phyloP scores from a whole-genome alignment of 2,113 vertebrate genomes.

The Alosa alosa region DNA sequence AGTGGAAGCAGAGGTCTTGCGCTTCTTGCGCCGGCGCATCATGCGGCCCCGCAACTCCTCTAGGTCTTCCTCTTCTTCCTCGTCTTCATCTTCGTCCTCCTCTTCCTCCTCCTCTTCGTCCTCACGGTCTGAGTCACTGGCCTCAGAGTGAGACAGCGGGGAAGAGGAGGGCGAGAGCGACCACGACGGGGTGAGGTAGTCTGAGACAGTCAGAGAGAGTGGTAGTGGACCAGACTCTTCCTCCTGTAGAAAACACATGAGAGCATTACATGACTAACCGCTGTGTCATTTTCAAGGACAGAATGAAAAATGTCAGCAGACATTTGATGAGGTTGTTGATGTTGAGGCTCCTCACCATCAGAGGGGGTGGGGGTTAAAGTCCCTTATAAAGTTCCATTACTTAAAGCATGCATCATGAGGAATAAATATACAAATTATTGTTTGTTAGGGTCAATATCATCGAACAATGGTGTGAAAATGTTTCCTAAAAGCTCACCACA shows the following conservation, averaged over 20 bases:
- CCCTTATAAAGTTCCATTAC: not conserved
- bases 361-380: not conserved
- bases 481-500: too few relatives aligned
- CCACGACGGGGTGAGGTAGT: slow-evolving; percentile 78
- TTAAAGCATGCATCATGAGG: not conserved
- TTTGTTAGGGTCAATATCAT: too few relatives aligned
- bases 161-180: slow-evolving; percentile 75
- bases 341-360: not conserved
- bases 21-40: slow-evolving; percentile 72
- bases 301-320: not conserved
- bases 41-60: slow-evolving; percentile 71
- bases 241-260: slow-evolving; percentile 54
- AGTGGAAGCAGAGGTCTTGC: slow-evolving; percentile 51
- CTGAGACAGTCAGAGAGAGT: slow-evolving; percentile 71
- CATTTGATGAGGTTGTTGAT: not conserved
- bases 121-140: slow-evolving; percentile 73
- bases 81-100: slow-evolving; percentile 66
- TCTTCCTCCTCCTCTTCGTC: slow-evolving; percentile 76
- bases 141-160: slow-evolving; percentile 72
- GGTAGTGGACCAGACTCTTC: slow-evolving; percentile 71
- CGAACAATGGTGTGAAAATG: too few relatives aligned
- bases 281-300: not conserved
- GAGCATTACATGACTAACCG: not conserved
- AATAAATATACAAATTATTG: too few relatives aligned
- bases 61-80: slow-evolving; percentile 68